These are phyloP conservation scores for Brachylomia viminalis DNA, from an alignment of 2,888 invertebrate species.

Conservation along the genomic window DNA sequence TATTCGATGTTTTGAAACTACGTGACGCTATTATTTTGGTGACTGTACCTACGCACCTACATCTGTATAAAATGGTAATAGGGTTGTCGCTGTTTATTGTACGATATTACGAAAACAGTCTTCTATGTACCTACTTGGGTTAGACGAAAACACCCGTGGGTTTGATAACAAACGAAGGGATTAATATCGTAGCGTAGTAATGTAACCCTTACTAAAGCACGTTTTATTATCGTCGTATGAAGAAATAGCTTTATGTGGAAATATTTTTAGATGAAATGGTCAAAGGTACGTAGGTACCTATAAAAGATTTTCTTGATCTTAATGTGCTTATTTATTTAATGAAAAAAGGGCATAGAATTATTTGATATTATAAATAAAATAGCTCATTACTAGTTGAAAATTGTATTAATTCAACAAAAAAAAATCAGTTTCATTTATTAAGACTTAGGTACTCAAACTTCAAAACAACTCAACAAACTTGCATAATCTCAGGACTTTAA, in stretches of 20 bases:
- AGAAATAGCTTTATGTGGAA: constrained; percentile 1
- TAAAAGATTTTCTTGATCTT: background rate
- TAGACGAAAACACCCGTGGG: constrained; percentile 25
- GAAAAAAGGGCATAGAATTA: too few relatives aligned
- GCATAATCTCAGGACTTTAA: background rate
- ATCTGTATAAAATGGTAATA: constrained; percentile 28
- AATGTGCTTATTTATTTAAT: background rate
- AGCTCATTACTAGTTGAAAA: background rate
- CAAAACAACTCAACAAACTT: background rate
- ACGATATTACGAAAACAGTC: constrained; percentile 24
- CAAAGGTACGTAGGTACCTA: background rate
- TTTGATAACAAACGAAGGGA: constrained; percentile 39
- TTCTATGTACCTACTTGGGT: constrained; percentile 20
- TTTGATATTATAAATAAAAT: background rate
- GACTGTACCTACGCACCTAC: constrained; percentile 34
- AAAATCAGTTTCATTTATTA: background rate
- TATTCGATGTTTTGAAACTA: constrained; percentile 57
- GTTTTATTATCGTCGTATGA: constrained; percentile 18
- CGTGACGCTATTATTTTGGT: constrained; percentile 48
- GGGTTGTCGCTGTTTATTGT: constrained; percentile 37
- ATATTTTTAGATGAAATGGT: background rate
- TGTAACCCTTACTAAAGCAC: constrained; percentile 25
- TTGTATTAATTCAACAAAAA: background rate
- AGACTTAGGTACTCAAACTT: background rate
- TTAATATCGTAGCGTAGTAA: constrained; percentile 31